Base-by-base conservation (phyloP, 1,140 invertebrate genomes). In the Drosophila rhopaloa region DNA sequence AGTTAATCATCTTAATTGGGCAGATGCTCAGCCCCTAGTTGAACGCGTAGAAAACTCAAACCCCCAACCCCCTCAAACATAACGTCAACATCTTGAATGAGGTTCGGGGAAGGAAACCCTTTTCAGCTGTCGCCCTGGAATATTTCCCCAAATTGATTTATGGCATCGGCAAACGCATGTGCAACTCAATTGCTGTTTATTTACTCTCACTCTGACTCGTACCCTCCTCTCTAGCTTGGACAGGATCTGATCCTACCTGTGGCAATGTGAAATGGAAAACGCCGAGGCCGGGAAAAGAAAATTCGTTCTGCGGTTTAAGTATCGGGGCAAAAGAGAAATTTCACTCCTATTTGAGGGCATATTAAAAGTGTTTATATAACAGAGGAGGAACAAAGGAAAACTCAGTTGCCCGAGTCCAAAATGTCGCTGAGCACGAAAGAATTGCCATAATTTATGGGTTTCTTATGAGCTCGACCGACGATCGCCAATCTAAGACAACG, bases 251-350 rank as follows among this genome's bases (percentile, higher is more conserved):
- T 57, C 53, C 54, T 81, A 81, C 79, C 80, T 82, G 79, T 78
- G 59, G 24, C 54, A 46, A 24, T 48, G 65, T 14, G 29, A 51
- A 54, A 43, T 37, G 58, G 38, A 32, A 47, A 71, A 37, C 14
- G 14, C 24, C n/a, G 13, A 13, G 11, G 19, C 6, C 14, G 29
- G 40, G 43, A 16, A 43, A 72, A 48, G 44, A 41, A 81, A 84
- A 91, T 84, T 91, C 88, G 83, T 84, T 91, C 74, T 91, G 88
- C 89, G 83, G 88, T 91, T 91, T 88, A 68, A 84, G 62, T 70
- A 76, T 66, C 63, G 66, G 40, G 58, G 57, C 72, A 75, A 76
- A 41, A 43, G 63, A 72, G 51, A 76, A 82, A 84, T 84, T 88
- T 78, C 73, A 89, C 80, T 88, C 72, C 76, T 76, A 76, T 80